Evolutionary conservation across 2,797 vertebrate genomes (phyloP).

Genomic region (Arnoldichthys spilopterus): DNA sequence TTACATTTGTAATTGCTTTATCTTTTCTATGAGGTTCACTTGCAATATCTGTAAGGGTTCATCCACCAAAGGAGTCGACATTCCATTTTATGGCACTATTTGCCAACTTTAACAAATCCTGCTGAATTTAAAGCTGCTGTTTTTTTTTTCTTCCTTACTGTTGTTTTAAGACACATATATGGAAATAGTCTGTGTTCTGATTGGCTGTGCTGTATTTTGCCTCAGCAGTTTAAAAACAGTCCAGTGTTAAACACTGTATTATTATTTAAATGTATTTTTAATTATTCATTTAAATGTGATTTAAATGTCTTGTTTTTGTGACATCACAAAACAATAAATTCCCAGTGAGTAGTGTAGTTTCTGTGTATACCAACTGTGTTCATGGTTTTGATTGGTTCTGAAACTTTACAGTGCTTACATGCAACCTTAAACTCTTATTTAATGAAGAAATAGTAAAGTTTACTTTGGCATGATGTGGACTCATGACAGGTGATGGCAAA

Average conservation of each 20-base stretch:
- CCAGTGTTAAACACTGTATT: no score
- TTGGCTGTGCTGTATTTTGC: no score
- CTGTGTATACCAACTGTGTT: neutral
- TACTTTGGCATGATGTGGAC: neutral
- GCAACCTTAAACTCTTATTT: neutral
- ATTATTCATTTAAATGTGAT: no score
- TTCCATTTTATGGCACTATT: neutral
- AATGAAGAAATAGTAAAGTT: no score
- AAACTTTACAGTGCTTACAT: neutral
- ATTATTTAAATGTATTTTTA: no score
- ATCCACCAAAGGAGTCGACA: neutral
- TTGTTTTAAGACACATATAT: neutral
- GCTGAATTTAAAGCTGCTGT: neutral
- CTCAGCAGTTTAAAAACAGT: neutral
- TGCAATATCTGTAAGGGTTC: neutral
- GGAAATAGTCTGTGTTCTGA: neutral
- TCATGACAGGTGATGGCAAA: slow-evolving; percentile 12
- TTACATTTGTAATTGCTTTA: neutral
- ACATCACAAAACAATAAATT: neutral
- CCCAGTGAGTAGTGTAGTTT: neutral
- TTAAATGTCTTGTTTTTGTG: no score
- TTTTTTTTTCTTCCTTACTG: no score
- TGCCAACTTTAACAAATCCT: neutral
- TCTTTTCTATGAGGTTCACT: neutral
- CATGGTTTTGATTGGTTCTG: neutral